Evolutionary conservation across 2,113 vertebrate species (phyloP).

Genomic region (Plecturocebus donacophilus): DNA sequence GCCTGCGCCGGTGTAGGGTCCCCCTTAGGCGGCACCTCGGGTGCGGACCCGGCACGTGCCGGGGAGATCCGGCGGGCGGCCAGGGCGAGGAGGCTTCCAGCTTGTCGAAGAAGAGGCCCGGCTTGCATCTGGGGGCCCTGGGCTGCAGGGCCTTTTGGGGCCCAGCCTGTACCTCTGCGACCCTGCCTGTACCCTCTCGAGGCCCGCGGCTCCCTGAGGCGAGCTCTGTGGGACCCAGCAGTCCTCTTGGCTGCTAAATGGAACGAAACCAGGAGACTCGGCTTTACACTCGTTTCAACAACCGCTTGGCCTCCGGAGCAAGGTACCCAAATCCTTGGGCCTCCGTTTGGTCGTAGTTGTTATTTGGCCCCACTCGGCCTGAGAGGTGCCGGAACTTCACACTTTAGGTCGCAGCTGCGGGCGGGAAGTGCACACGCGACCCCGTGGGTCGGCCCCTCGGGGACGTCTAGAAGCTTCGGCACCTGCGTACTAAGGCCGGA

Average conservation of each 20-base stretch:
- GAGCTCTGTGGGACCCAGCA: background rate
- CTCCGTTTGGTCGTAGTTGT: background rate
- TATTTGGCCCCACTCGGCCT: background rate
- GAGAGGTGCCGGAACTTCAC: background rate
- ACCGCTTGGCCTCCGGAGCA: background rate
- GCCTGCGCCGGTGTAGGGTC: background rate
- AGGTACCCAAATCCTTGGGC: background rate
- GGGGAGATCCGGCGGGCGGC: background rate
- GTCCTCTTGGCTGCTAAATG: background rate
- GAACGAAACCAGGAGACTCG: background rate
- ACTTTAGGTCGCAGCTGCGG: background rate
- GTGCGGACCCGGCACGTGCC: background rate
- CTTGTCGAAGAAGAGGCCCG: too few relatives aligned
- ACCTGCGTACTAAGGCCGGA: background rate
- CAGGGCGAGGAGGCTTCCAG: background rate
- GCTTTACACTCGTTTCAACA: background rate
- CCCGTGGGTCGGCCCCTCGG: background rate
- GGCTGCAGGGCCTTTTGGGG: background rate
- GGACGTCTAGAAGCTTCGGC: background rate
- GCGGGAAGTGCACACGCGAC: background rate
- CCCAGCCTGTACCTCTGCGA: too few relatives aligned
- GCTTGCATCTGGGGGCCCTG: too few relatives aligned
- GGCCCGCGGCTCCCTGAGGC: background rate
- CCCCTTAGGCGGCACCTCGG: background rate
- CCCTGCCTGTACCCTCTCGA: background rate